Base-by-base conservation (phyloP, 1,140 invertebrate genomes). In the Melanaphis sacchari region DNA sequence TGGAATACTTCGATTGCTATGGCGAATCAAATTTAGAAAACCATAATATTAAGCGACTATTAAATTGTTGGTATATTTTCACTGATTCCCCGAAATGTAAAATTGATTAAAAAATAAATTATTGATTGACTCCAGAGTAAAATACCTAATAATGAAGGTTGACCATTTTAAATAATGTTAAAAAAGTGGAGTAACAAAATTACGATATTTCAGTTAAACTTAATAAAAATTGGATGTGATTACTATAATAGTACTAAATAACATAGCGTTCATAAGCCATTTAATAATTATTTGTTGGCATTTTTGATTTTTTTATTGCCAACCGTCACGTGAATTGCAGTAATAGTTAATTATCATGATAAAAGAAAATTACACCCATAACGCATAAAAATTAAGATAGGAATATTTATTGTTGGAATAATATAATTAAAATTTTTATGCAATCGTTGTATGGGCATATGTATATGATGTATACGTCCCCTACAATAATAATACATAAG, bases 341-440 rank as follows among this genome's bases (percentile, higher is more conserved):
- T 7, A 41, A 41, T 26, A 85, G 22, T 85, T 85, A 24, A 85
- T 41, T 85, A 85, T 41, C 8, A 6, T 8, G 38, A 81, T 40
- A 41, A 40, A 40, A 82, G 6, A 84, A 84, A 84, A 84, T 41
- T 84, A 41, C 81, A 40, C 22, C 8, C 81, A 22, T 87, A 87
- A 81, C n/a, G 18, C 40, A 36, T 87, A 87, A 87, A 87, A 87
- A 87, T 41, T 41, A 85, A 85, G 41, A 85, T 36, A 15, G 4
- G 43, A 46, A 87, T 26, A 87, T 38, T 43, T 85, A 85, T 31
- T 7, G n/a, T 76, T n/a, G 59, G 59, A 4, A n/a, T 76, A 76
- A 76, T 76, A 76, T 76, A 76, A n/a, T 76, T 76, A n/a, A 76
- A 76, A 31, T 76, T 76, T n/a, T n/a, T 76, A 76, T 76, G 59